Conservation (phyloP, 2,113 vertebrate species). For the Anguilla rostrata region DNA sequence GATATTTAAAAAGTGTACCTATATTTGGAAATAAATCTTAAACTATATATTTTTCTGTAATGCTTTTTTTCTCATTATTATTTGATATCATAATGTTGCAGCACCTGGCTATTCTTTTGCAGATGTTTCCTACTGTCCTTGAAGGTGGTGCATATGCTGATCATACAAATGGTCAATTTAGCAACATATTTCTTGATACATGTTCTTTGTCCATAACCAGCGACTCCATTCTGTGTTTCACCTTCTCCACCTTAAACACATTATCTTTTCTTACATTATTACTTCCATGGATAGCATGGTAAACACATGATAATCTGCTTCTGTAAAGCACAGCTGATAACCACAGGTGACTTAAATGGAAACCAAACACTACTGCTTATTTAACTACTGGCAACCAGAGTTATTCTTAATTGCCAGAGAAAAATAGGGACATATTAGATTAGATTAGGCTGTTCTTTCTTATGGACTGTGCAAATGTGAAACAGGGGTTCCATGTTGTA, state of each 20-base stretch:
- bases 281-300: background rate
- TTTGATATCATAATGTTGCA: constrained; percentile 31
- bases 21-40: constrained; percentile 54
- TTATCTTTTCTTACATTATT: background rate
- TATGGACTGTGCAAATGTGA: background rate
- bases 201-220: background rate
- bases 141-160: background rate
- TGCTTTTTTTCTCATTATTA: constrained; percentile 15
- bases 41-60: background rate
- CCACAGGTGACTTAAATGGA: background rate
- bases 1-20: constrained; percentile 45
- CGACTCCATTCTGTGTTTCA: background rate
- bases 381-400: background rate
- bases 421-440: too few species aligned
- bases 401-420: too few species aligned
- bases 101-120: constrained; percentile 16
- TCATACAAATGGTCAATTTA: constrained; percentile 1
- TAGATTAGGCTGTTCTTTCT: background rate
- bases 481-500: too few species aligned
- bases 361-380: background rate
- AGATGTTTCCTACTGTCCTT: background rate
- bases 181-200: background rate
- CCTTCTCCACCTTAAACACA: background rate
- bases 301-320: background rate
- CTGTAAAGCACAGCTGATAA: too few species aligned